Evolutionary conservation across 2,113 vertebrate species (phyloP), one percentile per base, ranked within the genome.

Genomic region (Mola mola): DNA sequence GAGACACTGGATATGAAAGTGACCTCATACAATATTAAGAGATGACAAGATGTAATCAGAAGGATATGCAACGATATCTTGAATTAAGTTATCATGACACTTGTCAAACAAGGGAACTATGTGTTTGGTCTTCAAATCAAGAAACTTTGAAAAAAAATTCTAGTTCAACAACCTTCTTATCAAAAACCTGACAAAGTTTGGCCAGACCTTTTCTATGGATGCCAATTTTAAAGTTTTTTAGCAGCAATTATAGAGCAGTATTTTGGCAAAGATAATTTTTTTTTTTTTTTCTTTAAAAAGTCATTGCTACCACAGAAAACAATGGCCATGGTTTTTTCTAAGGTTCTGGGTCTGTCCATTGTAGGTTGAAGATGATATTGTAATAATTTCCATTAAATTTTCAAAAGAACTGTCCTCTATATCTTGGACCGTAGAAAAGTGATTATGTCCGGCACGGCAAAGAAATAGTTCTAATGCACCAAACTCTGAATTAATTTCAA

Each of bases 391-490:
- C 40, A 44, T 40, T 49, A 10, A 56, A 66, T 9, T 56, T 66
- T 13, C 7, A 24, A 48, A 78, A 21, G 75, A 86, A 83, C 69
- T 67, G 69, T 82, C 63, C 34, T 70, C 38, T 80, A 25, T 20
- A 78, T 62, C 22, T 61, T 48, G 37, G 49, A 73, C 47, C 59
- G 25, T 50, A 44, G 47, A 81, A 74, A 75, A 49, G 57, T 60
- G 67, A 72, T 59, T 55, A 75, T 77, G 47, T 81, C 60, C 89
- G 89, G 89, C 89, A 89, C 89, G 86, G 83, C 75, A 85, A 88
- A 86, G 56, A 77, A 82, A 80, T 28, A 68, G 56, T 70, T 59
- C 46, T 75, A 74, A 79, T 75, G 74, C 69, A 84, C 66, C 44
- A 58, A 69, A 52, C 55, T 72, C 64, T 75, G 41, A 79, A 83